Evolutionary conservation across 1,140 invertebrate species (phyloP).

Genomic region (Caenorhabditis briggsae): DNA sequence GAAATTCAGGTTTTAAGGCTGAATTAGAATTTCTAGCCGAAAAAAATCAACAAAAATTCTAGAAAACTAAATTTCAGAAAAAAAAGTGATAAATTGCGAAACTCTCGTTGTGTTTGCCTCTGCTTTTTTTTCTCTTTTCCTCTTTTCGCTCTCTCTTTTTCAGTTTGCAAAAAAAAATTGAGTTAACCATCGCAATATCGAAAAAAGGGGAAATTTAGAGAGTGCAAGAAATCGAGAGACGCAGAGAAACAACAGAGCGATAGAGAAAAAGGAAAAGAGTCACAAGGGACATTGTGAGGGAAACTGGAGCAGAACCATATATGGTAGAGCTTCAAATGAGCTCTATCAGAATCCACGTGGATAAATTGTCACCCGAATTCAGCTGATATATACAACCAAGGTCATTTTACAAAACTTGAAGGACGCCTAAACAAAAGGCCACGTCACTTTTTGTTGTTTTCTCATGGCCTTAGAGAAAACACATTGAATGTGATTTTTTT

Average conservation of each 20-base stretch:
- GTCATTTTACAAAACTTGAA: too few species aligned
- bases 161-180: conserved; percentile 1
- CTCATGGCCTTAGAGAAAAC: too few species aligned
- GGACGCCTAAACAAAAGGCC: too few species aligned
- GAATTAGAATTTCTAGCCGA: too few species aligned
- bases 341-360: too few species aligned
- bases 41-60: too few species aligned
- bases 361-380: too few species aligned
- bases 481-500: too few species aligned
- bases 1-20: too few species aligned
- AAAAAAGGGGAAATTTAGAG: not conserved
- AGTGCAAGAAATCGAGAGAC: not conserved
- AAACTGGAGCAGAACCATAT: not conserved
- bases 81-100: not conserved
- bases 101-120: not conserved
- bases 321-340: not conserved
- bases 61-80: too few species aligned
- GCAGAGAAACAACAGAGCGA: not conserved
- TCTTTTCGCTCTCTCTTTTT: not conserved
- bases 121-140: not conserved
- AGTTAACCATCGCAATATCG: not conserved
- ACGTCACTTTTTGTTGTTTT: too few species aligned
- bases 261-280: not conserved
- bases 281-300: not conserved
- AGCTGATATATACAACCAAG: too few species aligned